Evolutionary conservation across 2,113 vertebrate genomes (phyloP), one percentile per base, ranked within the genome.

Genomic region (Strigops habroptila): DNA sequence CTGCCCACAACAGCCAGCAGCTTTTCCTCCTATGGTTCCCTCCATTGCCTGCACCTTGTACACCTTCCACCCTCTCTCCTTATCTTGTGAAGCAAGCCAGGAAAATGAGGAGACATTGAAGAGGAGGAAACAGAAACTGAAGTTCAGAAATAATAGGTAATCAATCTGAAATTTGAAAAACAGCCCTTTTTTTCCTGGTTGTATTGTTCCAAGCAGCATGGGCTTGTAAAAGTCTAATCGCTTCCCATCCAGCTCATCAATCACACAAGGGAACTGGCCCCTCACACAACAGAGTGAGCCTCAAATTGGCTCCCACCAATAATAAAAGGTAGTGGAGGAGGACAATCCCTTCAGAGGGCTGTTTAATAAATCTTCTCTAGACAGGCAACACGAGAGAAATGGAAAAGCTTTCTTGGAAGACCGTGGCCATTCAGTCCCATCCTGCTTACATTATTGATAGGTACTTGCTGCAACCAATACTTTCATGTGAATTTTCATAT

Each of bases 241-340:
- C 91, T 96, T 97, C 95, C 89, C 92, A 87, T 93, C 96, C 57
- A 18, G 76, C 65, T 97, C 94, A 97, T 97, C 92, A 90, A 96
- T 97, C 86, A 97, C 51, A 78, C 3, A 1, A 44, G 75, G 65
- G 93, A 97, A 49, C 21, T 5, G 1, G 15, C 71, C 70, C 55
- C 91, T 93, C 2, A 4, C 69, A 82, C 95, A 97, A 75, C 65
- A 39, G 39, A 91, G 48, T 5, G 30, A 95, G 49, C 24, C 69
- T 37, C 82, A 76, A 94, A 91, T 91, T 95, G 69, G 62, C 65
- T 95, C 88, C 78, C 44, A 93, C 94, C 82, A 89, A 69, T 37
- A 93, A 95, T 86, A 93, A 92, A 94, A 48, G 93, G 93, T 91
- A 92, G 62, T 2, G 10, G 69, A 80, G 88, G 81, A 91, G 37